Evolutionary conservation across 2,797 vertebrate species (phyloP).

Genomic region (Scleropages formosus): DNA sequence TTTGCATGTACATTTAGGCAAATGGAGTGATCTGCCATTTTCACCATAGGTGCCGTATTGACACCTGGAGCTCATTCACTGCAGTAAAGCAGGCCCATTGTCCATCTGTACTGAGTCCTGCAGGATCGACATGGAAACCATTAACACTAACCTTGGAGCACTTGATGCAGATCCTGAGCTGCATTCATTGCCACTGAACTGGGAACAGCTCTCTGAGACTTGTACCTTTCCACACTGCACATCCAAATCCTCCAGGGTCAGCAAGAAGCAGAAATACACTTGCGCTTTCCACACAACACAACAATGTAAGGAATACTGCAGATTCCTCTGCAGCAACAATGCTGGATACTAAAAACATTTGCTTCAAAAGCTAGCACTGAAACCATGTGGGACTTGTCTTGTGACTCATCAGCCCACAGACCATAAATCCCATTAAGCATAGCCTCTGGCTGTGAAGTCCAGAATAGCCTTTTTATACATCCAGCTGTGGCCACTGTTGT

Average conservation of each 20-base stretch:
- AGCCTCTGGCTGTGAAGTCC: no score
- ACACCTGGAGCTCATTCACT: slow-evolving; percentile 7
- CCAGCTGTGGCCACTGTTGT: no score
- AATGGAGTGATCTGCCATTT: not conserved
- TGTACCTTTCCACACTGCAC: not conserved
- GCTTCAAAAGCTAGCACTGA: no score
- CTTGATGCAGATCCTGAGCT: not conserved
- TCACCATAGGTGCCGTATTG: no score
- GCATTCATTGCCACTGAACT: not conserved
- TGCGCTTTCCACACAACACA: not conserved
- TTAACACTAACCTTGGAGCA: not conserved
- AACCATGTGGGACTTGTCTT: no score
- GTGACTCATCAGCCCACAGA: no score
- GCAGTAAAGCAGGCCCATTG: slow-evolving; percentile 1
- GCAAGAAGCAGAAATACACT: not conserved
- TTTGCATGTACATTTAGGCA: not conserved
- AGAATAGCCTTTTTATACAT: no score
- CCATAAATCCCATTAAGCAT: no score
- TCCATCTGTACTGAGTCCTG: not conserved
- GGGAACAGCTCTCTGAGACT: not conserved
- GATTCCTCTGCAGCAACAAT: not conserved
- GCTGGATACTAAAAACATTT: not conserved
- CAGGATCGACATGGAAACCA: not conserved
- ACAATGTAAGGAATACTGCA: not conserved
- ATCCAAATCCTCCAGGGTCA: not conserved